Base-by-base conservation (phyloP, 2,797 vertebrate genomes). In the Phataginus tetradactyla region DNA sequence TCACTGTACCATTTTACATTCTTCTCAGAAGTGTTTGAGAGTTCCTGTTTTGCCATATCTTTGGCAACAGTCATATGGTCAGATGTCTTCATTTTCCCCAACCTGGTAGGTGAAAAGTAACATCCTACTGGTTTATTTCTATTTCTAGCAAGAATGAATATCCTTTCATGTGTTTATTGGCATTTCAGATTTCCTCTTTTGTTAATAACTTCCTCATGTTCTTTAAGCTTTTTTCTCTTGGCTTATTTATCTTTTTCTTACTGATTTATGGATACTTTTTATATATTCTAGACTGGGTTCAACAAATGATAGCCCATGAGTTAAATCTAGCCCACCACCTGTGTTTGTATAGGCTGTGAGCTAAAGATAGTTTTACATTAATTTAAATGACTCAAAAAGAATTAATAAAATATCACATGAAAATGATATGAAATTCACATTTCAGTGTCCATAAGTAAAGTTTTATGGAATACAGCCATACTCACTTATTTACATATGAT, bases 361-460 rank as follows among this genome's bases (percentile, higher is more conserved):
- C 37, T 77, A 88, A 91, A 55, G 74, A 57, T 96, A 32, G 34
- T 80, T 94, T 96, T 83, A 69, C 11, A 90, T 92, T 94, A 95
- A 90, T 66, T 95, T 85, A 83, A 80, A 34, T 63, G 34, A 85
- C 68, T 92, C 51, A 34, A 59, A 77, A 51, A 86, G 61, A 49
- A 37, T 10, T 71, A 85, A 64, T 66, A 72, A 53, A 94, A 69
- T 92, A 32, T 78, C 32, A 77, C 10, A 55, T 37, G 68, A 92
- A 92, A 90, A 86, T 88, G 72, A 42, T n/a, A 27, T 75, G n/a
- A 91, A 96, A 90, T 96, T 95, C 17, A 93, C n/a, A 85, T 88
- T 96, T 91, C 13, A 49, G 6, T 71, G n/a, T 85, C 29, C 6
- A 15, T 87, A 72, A 84, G n/a, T 87, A 72, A 85, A 86, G 8